Base-by-base conservation (phyloP, 2,113 vertebrate species). In the Entomyzon cyanotis region DNA sequence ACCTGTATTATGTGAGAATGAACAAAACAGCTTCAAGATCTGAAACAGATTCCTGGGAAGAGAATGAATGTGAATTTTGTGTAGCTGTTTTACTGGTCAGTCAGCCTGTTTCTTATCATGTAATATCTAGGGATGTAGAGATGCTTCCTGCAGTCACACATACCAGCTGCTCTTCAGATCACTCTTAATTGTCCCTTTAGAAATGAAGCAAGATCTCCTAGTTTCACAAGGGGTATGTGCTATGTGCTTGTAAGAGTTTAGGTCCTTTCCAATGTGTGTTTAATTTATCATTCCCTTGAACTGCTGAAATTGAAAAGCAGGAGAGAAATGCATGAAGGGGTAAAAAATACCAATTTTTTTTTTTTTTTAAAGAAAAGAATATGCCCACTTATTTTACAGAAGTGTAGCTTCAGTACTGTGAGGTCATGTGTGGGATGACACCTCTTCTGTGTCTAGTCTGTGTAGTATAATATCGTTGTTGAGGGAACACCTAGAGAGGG, bases 41-140 rank as follows among this genome's bases (percentile, higher is more conserved):
- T 83, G 83, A 60, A 96, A 81, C 53, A 58, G 55, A 62, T 92
- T 93, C 58, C 84, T 74, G 74, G 65, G 81, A 67, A 91, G 49
- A 90, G 74, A 60, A 65, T 44, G 49, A 87, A 69, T 81, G 41
- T 64, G 80, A 88, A 90, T 89, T 94, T 90, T 58, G 21, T 62
- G 31, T 35, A 42, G 22, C n/a, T 64, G 6, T 85, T 93, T 92
- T 86, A 49, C 56, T 84, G 37, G 41, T 56, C 44, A 83, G 59
- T 41, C 62, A 60, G 58, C 62, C 21, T 78, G 41, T 75, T 92
- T 87, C 59, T 55, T 85, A 2, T 75, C 3, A 2, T 56, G 22
- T 69, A 78, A 87, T 60, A 78, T 41, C 53, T 37, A 67, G 64
- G 44, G 25, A 69, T 5, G 9, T 55, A 87, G 89, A 52, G 44